Evolutionary conservation across 2,113 vertebrate species (phyloP), one percentile per base, ranked within the genome.

Genomic region (Fulmarus glacialis): DNA sequence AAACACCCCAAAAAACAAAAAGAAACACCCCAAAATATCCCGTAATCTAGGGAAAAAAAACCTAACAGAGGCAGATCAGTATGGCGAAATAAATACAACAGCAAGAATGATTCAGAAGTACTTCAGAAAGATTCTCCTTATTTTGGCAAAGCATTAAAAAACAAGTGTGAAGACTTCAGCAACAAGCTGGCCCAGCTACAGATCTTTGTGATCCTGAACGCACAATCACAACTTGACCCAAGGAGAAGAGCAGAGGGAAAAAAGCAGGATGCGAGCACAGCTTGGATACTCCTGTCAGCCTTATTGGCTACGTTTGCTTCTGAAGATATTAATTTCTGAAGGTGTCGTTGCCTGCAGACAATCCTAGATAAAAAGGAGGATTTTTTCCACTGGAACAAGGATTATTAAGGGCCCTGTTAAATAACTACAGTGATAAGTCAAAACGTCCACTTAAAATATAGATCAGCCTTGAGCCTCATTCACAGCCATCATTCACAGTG

Each of bases 361-460:
- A 80, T 73, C 63, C 38, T 36, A 93, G 85, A 90, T 95, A 83
- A 94, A 94, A 90, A 90, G 85, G 63, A 90, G 27, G 66, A 59
- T 75, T 90, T 95, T 89, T 94, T 70, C 74, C 74, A 92, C 59
- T 74, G 83, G 70, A 89, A 95, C 75, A 92, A 89, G 88, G 86
- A 86, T 94, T 97, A 73, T 43, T 68, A 83, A 92, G 79, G 89
- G 82, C 40, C 71, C 48, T 0, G 9, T 95, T 97, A 98, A 97
- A 75, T 87, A 95, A 95, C 87, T 71, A 62, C 5, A 21, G 91
- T 58, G 70, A 88, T 91, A 95, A 97, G 88, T 97, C 95, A 93
- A 92, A 97, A 88, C 9, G 74, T 83, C 80, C 80, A 73, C 80
- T 94, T 95, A 97, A 96, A 96, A 96, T 93, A 96, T 36, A 89